phyloP scores from a whole-genome alignment of 2,797 vertebrate genomes.

The Microctenopoma stevenorrisi region DNA sequence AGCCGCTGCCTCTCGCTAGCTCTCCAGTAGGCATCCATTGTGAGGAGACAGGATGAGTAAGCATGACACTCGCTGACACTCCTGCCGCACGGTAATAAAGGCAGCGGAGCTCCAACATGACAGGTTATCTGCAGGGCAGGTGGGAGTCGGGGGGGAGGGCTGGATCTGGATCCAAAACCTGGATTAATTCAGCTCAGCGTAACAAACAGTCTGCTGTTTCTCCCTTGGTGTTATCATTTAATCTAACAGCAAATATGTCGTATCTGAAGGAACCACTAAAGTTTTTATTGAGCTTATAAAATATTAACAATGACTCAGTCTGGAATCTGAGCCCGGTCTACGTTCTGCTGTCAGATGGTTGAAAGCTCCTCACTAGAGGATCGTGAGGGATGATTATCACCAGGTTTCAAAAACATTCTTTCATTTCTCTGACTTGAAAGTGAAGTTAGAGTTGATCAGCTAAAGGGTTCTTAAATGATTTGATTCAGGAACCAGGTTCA shows the following conservation, averaged over 20 bases:
- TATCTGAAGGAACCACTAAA: too few relatives aligned
- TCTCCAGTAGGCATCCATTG: constrained; percentile 43
- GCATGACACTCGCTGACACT: constrained; percentile 47
- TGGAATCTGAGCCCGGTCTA: too few relatives aligned
- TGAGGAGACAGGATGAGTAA: constrained; percentile 49
- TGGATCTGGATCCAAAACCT: constrained; percentile 14
- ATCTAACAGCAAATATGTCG: too few relatives aligned
- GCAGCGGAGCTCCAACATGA: constrained; percentile 26
- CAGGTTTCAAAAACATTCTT: too few relatives aligned
- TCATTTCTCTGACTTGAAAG: too few relatives aligned
- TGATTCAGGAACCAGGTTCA: background rate
- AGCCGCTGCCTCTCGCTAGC: constrained; percentile 45
- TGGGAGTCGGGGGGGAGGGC: constrained; percentile 38
- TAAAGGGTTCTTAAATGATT: background rate
- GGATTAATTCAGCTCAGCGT: constrained; percentile 15
- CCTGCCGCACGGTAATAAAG: constrained; percentile 7
- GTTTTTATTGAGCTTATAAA: too few relatives aligned
- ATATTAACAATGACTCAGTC: too few relatives aligned
- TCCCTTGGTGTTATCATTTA: too few relatives aligned
- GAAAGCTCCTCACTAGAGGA: too few relatives aligned
- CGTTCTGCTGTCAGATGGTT: too few relatives aligned
- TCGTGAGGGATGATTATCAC: too few relatives aligned
- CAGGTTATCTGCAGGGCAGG: constrained; percentile 47
- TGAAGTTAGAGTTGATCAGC: too few relatives aligned
- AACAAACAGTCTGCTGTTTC: background rate